Conservation (phyloP, 2,888 invertebrate species). For the Arctia plantaginis region DNA sequence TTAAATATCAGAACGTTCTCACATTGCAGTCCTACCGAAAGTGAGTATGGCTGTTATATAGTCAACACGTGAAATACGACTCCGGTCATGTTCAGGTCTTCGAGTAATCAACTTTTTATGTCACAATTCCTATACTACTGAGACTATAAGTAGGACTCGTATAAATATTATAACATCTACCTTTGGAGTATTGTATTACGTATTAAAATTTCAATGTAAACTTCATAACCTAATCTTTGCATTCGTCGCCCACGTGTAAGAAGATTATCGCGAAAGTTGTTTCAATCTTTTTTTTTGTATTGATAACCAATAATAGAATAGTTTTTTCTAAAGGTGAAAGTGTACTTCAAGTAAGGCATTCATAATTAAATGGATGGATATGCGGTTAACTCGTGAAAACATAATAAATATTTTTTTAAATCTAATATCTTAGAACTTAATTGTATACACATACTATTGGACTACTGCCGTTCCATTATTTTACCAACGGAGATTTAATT, state of each 20-base stretch:
- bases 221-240: background rate
- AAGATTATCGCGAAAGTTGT: background rate
- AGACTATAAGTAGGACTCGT: background rate
- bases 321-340: background rate
- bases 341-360: background rate
- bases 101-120: constrained; percentile 3
- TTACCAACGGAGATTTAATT: no score
- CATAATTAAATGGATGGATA: background rate
- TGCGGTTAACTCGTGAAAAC: background rate
- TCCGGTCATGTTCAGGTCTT: constrained; percentile 23
- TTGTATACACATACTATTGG: no score
- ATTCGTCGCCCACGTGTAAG: background rate
- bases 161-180: background rate
- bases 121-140: background rate
- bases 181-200: background rate
- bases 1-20: constrained; percentile 60
- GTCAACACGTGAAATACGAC: constrained; percentile 37
- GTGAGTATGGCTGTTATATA: constrained; percentile 24
- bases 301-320: background rate
- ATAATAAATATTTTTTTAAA: background rate
- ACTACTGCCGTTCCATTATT: no score
- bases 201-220: background rate
- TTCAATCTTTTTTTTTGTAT: background rate
- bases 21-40: constrained; percentile 45
- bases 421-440: no score